Conservation (phyloP, 2,888 invertebrate species). For the Thymelicus lineola region DNA sequence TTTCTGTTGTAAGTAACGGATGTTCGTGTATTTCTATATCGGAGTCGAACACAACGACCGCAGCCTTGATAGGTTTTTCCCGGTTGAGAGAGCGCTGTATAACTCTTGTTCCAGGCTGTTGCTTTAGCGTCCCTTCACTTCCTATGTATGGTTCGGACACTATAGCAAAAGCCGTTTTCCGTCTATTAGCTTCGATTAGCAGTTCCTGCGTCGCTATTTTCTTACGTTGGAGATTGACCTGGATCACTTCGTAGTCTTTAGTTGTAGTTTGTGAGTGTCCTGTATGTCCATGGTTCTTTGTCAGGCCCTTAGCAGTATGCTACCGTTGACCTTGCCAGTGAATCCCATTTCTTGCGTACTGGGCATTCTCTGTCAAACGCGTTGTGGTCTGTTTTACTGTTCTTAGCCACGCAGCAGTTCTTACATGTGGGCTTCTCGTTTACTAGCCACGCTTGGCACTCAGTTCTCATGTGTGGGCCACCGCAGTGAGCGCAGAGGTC, state of each 20-base stretch:
- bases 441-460: slow-evolving; percentile 8
- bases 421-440: not conserved
- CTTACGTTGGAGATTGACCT: slow-evolving; percentile 34
- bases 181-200: not conserved
- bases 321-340: not conserved
- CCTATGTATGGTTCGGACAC: not conserved
- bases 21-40: slow-evolving; percentile 26
- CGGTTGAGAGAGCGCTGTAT: too few relatives aligned
- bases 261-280: not conserved
- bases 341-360: slow-evolving; percentile 9
- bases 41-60: slow-evolving; percentile 30
- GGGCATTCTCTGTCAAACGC: slow-evolving; percentile 17
- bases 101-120: too few relatives aligned
- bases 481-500: slow-evolving; percentile 29
- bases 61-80: slow-evolving; percentile 25
- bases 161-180: not conserved
- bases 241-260: not conserved
- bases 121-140: too few relatives aligned
- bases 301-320: slow-evolving; percentile 31
- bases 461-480: slow-evolving; percentile 4
- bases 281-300: too few relatives aligned
- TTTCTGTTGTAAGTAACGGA: slow-evolving; percentile 7
- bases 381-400: slow-evolving; percentile 10
- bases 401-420: slow-evolving; percentile 16
- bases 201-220: slow-evolving; percentile 24